These are phyloP conservation scores for Alfaro cultratus DNA, from an alignment of 2,797 vertebrate genomes.

Conservation along the genomic window DNA sequence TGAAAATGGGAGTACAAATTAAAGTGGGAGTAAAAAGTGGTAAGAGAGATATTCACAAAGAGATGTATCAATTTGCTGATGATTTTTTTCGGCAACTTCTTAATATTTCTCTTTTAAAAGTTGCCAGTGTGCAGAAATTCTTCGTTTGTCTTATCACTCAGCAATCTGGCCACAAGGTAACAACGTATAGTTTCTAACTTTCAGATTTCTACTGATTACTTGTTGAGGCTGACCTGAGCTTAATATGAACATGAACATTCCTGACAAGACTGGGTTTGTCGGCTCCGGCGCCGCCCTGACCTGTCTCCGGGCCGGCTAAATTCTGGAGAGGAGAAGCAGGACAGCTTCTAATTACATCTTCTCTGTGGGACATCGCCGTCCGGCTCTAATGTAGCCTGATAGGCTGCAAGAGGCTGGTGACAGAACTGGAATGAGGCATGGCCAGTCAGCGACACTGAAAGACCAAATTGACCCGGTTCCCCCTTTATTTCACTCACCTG, in stretches of 20 bases:
- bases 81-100: background rate
- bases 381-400: constrained; percentile 26
- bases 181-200: background rate
- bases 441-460: background rate
- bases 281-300: background rate
- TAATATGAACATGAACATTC: constrained; percentile 10
- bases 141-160: background rate
- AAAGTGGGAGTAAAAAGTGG: constrained; percentile 19
- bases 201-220: background rate
- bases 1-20: too few species aligned
- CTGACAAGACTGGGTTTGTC: constrained; percentile 10
- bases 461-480: background rate
- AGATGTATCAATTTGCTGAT: background rate
- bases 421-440: background rate
- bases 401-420: constrained; percentile 34
- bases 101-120: background rate
- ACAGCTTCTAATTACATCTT: constrained; percentile 49
- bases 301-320: background rate
- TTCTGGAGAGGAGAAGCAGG: constrained; percentile 26
- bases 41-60: constrained; percentile 20
- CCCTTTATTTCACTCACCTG: background rate
- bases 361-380: constrained; percentile 38
- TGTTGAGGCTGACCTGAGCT: background rate
- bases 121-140: background rate
- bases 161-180: background rate